Conservation (phyloP, 2,888 invertebrate species). For the Hecatera dysodea region DNA sequence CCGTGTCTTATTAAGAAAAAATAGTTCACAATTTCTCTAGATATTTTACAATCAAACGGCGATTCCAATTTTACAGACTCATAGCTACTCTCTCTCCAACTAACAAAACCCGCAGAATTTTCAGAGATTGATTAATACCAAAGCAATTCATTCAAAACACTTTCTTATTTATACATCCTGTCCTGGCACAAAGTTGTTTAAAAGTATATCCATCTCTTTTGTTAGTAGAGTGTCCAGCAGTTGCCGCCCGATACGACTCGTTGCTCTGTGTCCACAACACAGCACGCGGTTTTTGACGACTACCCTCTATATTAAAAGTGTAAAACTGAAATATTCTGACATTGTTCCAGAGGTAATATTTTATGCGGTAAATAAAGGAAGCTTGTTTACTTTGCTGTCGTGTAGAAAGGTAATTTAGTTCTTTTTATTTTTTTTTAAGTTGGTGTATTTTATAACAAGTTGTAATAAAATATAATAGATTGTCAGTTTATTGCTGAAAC, state of each 20-base stretch:
- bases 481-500: neutral
- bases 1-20: too few species aligned
- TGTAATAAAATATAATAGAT: neutral
- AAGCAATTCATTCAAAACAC: too few species aligned
- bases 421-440: neutral
- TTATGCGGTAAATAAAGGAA: slow-evolving; percentile 42
- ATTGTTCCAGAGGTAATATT: slow-evolving; percentile 55
- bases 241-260: neutral
- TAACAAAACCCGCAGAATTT: too few species aligned
- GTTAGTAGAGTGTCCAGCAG: neutral
- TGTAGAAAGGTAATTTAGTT: slow-evolving; percentile 13
- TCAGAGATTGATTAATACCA: too few species aligned
- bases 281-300: slow-evolving; percentile 51
- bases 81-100: too few species aligned
- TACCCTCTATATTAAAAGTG: slow-evolving; percentile 59
- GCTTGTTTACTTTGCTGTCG: slow-evolving; percentile 23
- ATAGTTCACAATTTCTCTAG: too few species aligned
- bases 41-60: too few species aligned
- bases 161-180: too few species aligned
- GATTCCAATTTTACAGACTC: too few species aligned
- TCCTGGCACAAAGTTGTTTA: too few species aligned
- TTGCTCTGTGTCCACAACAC: slow-evolving; percentile 32
- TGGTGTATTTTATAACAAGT: neutral
- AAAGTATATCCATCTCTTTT: neutral
- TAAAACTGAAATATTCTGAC: slow-evolving; percentile 61